Conservation (phyloP, 2,797 vertebrate genomes). For the Parotocinclus haroldoi region DNA sequence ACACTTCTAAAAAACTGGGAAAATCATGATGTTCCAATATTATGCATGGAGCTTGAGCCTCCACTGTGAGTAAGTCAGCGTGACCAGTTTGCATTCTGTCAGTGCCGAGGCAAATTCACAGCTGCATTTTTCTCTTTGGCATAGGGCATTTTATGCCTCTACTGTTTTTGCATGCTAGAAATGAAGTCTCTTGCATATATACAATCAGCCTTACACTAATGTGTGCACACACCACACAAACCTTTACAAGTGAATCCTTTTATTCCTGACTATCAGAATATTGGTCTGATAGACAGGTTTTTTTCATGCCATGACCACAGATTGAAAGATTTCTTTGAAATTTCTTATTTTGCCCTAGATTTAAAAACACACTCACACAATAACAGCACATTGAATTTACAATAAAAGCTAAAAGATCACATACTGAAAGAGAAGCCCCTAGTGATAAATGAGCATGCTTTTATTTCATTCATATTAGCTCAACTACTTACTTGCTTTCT, state of each 20-base stretch:
- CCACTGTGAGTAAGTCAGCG: conserved; percentile 48
- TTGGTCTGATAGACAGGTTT: conserved; percentile 47
- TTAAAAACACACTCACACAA: conserved; percentile 42
- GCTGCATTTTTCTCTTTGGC: conserved; percentile 45
- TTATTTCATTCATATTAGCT: conserved; percentile 38
- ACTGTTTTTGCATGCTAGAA: conserved; percentile 19
- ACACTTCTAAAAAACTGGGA: conserved; percentile 32
- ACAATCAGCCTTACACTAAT: conserved; percentile 1
- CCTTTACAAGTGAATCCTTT: conserved; percentile 36
- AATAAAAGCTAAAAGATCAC: conserved; percentile 47
- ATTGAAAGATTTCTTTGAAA: conserved; percentile 55
- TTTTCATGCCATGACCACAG: conserved; percentile 50
- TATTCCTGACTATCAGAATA: conserved; percentile 53
- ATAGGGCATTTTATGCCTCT: conserved; percentile 34
- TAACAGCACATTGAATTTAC: conserved; percentile 40
- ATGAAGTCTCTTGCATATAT: conserved; percentile 19
- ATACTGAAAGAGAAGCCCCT: conserved; percentile 31
- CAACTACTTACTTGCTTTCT: not conserved
- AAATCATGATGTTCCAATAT: conserved; percentile 52
- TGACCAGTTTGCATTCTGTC: conserved; percentile 50
- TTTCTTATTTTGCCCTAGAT: conserved; percentile 50
- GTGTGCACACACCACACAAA: conserved; percentile 3
- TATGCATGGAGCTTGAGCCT: conserved; percentile 37
- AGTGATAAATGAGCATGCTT: conserved; percentile 37
- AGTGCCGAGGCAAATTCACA: conserved; percentile 35